Evolutionary conservation across 2,888 invertebrate species (phyloP).

Genomic region (Gnatocerus cornutus): DNA sequence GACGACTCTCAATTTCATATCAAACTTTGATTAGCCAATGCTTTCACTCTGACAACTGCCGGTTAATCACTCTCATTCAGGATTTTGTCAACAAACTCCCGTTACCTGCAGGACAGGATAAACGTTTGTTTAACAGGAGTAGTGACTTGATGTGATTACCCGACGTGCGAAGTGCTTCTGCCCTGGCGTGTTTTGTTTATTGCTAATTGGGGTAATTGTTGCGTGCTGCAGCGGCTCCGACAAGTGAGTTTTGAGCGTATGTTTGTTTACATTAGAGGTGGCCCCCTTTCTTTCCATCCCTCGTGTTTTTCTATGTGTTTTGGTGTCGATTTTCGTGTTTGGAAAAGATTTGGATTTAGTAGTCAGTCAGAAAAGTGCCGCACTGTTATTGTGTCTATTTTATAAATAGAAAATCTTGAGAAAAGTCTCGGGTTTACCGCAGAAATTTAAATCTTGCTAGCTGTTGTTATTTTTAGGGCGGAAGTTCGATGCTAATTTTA

Average conservation of each 20-base stretch:
- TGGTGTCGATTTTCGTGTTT: not conserved
- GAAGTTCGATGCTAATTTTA: slow-evolving; percentile 11
- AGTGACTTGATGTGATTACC: slow-evolving; percentile 51
- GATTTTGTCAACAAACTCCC: slow-evolving; percentile 39
- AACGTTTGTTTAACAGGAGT: slow-evolving; percentile 48
- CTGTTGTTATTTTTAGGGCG: slow-evolving; percentile 30
- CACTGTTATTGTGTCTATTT: slow-evolving; percentile 3
- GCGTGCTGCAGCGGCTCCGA: slow-evolving; percentile 38
- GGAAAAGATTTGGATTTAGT: too few species aligned
- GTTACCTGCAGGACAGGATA: slow-evolving; percentile 42
- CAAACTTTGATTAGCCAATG: slow-evolving; percentile 32
- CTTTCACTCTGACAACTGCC: not conserved
- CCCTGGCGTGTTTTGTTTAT: slow-evolving; percentile 30
- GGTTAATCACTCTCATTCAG: not conserved
- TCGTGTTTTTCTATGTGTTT: not conserved
- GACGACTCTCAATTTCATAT: slow-evolving; percentile 32
- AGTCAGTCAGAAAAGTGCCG: not conserved
- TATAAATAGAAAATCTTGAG: slow-evolving; percentile 23
- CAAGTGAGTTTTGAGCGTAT: slow-evolving; percentile 38
- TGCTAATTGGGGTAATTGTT: slow-evolving; percentile 40
- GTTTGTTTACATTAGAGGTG: slow-evolving; percentile 40
- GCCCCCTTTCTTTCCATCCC: slow-evolving; percentile 5
- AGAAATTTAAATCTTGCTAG: slow-evolving; percentile 9
- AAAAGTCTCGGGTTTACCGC: not conserved
- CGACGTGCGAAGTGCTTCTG: slow-evolving; percentile 35